Evolutionary conservation across 2,797 vertebrate genomes (phyloP), one percentile per base, ranked within the genome.

Genomic region (Spheniscus humboldti): DNA sequence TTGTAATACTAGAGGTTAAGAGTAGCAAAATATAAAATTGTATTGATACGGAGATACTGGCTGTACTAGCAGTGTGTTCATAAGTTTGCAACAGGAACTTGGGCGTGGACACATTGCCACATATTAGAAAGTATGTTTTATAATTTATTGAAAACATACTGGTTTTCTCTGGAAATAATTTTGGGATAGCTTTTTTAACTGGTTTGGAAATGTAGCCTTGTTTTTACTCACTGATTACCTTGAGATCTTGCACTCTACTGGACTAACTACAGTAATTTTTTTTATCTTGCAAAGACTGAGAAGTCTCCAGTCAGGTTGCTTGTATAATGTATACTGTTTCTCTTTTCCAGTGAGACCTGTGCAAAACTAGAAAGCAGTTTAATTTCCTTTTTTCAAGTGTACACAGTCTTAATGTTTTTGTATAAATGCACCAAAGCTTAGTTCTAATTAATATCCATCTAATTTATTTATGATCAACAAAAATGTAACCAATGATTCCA

Each of bases 401-500:
- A 95, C 22, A 59, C 39, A 90, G 45, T 72, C 23, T 88, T 89
- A 82, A 78, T 86, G 62, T 50, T 90, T 89, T 89, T 76, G 23
- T 63, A 77, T 88, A 85, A 96, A 95, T 89, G 53, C 86, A 90
- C 39, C 37, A 90, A 56, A 86, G 55, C 56, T 80, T 87, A 87
- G 60, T 79, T 94, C 59, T 83, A 73, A 85, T 94, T 86, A 83
- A 77, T 66, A 88, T 45, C 52, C 35, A 76, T 88, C 39, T 81
- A 83, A 90, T 73, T 47, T 62, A 80, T 87, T 74, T 89, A 76
- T 31, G 66, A 90, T 48, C 77, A 91, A 68, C 60, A 91, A 60
- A 94, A 96, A 82, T 79, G 73, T 22, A 92, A 62, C 56, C 74
- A 92, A 87, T 76, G 45, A 92, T 84, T 52, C 35, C 19, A 75